Evolutionary conservation across 2,797 vertebrate species (phyloP).

Genomic region (Halcyon badia): DNA sequence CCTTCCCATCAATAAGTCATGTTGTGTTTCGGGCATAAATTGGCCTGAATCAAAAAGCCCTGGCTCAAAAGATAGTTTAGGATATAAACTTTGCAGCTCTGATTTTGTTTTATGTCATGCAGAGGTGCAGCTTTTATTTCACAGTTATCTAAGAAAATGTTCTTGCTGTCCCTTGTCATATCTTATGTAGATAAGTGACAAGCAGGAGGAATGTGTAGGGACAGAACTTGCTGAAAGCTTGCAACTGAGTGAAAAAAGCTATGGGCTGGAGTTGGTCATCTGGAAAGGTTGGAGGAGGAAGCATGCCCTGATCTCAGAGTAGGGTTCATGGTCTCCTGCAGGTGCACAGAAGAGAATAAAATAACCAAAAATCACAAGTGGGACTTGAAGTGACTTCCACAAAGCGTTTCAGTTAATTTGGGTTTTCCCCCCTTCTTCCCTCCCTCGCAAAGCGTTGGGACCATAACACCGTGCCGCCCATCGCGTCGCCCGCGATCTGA

Average conservation of each 20-base stretch:
- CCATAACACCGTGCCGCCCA: fast-evolving
- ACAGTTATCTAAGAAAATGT: background rate
- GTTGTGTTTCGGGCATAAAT: background rate
- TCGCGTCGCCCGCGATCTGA: fast-evolving
- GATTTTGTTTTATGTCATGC: background rate
- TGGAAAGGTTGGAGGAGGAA: constrained; percentile 5
- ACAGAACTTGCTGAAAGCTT: background rate
- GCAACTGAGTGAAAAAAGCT: background rate
- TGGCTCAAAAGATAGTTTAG: background rate
- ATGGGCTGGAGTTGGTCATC: background rate
- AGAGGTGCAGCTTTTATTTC: background rate
- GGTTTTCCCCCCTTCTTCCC: background rate
- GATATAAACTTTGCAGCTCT: background rate
- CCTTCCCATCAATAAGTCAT: background rate
- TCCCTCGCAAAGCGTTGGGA: background rate
- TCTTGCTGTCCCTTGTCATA: background rate
- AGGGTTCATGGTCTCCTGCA: background rate
- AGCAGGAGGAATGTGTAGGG: background rate
- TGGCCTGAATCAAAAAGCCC: background rate
- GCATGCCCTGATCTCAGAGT: background rate
- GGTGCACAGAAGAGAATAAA: background rate
- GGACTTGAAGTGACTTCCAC: background rate
- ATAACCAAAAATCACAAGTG: background rate
- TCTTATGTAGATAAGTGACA: background rate
- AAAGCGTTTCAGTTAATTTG: background rate